Evolutionary conservation across 2,113 vertebrate genomes (phyloP).

Genomic region (Serilophus lunatus): DNA sequence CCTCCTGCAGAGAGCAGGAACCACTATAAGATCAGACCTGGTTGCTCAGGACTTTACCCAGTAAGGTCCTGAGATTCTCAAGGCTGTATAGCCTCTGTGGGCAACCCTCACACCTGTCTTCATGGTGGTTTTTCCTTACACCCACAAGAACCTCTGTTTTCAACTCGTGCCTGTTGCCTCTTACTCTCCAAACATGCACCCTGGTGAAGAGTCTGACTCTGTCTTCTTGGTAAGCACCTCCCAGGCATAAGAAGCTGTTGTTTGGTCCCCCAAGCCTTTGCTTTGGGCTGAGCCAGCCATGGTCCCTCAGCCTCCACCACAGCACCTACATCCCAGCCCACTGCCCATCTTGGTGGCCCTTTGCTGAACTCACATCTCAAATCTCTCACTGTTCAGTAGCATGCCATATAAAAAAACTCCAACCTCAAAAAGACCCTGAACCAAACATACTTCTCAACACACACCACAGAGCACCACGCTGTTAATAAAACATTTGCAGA

Average conservation of each 20-base stretch:
- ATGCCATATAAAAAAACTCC: not conserved
- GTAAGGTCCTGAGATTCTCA: not conserved
- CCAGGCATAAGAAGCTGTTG: not conserved
- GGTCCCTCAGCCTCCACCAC: not conserved
- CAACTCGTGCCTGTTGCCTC: not conserved
- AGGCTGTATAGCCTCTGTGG: not conserved
- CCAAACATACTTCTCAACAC: not conserved
- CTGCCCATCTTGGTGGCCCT: not conserved
- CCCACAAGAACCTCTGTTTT: not conserved
- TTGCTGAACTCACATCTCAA: not conserved
- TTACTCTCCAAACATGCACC: accelerated
- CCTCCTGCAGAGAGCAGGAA: not conserved
- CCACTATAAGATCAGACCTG: not conserved
- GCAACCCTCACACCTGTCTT: not conserved
- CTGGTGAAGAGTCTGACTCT: not conserved
- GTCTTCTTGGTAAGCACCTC: not conserved
- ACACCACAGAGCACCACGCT: not conserved
- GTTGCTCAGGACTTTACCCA: not conserved
- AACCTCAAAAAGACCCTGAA: not conserved
- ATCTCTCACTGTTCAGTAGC: not conserved
- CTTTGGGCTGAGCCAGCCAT: not conserved
- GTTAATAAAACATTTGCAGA: not conserved
- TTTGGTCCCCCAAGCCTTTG: not conserved
- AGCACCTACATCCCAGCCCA: accelerated
- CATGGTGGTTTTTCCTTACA: not conserved